These are phyloP conservation scores for Calypte anna DNA, from an alignment of 2,113 vertebrate genomes.

Conservation along the genomic window DNA sequence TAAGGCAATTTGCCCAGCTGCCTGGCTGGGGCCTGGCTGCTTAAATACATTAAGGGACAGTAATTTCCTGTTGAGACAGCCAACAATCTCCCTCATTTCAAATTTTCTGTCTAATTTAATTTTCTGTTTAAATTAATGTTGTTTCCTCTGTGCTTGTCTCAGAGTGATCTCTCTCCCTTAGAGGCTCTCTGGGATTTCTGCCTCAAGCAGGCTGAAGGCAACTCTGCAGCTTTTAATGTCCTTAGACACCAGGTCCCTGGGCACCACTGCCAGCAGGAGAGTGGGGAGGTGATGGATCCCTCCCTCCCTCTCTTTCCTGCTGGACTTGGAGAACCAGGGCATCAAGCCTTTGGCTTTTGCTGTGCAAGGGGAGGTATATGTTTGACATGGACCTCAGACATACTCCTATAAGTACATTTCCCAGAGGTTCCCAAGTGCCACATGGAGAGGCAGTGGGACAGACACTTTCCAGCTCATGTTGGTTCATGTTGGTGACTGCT, in stretches of 20 bases:
- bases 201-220: fast-evolving
- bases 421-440: not conserved
- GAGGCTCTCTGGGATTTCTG: not conserved
- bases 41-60: slow-evolving; percentile 24
- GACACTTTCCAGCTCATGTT: fast-evolving
- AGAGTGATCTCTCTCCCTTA: not conserved
- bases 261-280: fast-evolving
- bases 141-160: not conserved
- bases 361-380: not conserved
- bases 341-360: not conserved
- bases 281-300: not conserved
- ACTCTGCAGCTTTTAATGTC: not conserved
- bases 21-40: not conserved
- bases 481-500: not conserved
- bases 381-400: fast-evolving
- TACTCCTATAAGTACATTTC: not conserved
- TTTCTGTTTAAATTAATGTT: slow-evolving; percentile 19
- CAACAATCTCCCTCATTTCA: not conserved
- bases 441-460: not conserved
- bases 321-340: not conserved
- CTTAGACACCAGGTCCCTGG: not conserved
- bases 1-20: not conserved
- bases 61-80: slow-evolving; percentile 60
- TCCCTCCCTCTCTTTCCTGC: not conserved
- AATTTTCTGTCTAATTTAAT: slow-evolving; percentile 54